phyloP scores from a whole-genome alignment of 2,113 vertebrate genomes.

The Dasyprocta punctata region DNA sequence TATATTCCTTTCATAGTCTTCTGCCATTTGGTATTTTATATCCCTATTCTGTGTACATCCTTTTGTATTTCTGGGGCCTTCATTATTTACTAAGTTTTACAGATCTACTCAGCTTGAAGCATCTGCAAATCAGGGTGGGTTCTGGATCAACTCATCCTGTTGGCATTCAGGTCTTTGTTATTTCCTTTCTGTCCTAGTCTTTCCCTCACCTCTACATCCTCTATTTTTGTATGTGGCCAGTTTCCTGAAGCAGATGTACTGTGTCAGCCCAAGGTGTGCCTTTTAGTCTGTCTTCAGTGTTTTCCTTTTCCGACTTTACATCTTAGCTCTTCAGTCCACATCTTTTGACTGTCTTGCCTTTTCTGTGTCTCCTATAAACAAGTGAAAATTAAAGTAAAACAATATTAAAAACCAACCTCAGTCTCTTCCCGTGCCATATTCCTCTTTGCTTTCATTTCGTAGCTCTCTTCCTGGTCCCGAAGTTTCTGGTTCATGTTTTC shows the following conservation, averaged over 20 bases:
- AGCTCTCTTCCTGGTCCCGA: neutral
- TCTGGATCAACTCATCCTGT: neutral
- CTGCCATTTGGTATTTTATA: neutral
- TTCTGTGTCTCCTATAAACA: neutral
- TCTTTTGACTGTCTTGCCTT: neutral
- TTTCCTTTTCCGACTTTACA: neutral
- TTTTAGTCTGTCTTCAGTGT: neutral
- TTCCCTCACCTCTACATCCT: neutral
- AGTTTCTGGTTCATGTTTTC: neutral
- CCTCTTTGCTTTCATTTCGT: neutral
- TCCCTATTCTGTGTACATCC: neutral
- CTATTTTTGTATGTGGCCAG: neutral
- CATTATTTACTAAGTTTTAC: slow-evolving; percentile 8
- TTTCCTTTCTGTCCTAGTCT: neutral
- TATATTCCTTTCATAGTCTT: neutral
- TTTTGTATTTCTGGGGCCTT: slow-evolving; percentile 3
- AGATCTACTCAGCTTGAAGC: neutral
- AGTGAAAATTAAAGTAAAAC: neutral
- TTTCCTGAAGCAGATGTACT: neutral
- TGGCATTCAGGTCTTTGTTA: neutral
- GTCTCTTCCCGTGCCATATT: neutral
- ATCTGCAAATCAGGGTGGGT: neutral
- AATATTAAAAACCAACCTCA: neutral
- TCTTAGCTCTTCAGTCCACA: neutral
- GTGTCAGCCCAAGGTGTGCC: neutral